phyloP scores from a whole-genome alignment of 1,140 invertebrate species.

The Anastatus disparis region DNA sequence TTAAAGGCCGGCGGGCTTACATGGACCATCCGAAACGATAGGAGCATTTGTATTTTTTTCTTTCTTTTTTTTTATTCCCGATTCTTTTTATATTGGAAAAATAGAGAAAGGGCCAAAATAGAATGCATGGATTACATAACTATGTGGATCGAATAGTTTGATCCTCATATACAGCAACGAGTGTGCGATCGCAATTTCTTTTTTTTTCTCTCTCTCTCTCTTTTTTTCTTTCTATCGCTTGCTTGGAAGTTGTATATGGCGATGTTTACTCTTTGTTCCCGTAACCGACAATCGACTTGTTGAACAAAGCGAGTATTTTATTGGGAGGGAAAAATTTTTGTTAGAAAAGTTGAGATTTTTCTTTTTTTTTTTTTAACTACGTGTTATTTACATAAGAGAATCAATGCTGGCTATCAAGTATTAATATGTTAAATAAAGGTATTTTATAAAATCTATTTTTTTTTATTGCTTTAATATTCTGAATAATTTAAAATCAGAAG shows the following conservation, averaged over 20 bases:
- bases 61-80: background rate
- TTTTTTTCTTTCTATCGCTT: background rate
- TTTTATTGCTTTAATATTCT: no score
- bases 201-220: background rate
- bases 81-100: background rate
- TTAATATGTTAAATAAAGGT: no score
- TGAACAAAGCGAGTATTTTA: no score
- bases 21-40: background rate
- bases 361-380: background rate
- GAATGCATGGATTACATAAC: background rate
- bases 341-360: no score
- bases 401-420: no score
- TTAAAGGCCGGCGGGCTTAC: no score
- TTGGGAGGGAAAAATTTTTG: no score
- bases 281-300: background rate
- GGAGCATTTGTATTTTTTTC: no score
- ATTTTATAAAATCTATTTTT: no score
- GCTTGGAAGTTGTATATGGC: slow-evolving; percentile 19
- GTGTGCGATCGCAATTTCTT: background rate
- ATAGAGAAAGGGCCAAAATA: background rate
- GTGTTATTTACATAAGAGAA: background rate
- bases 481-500: no score
- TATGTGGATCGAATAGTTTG: background rate
- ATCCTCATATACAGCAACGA: background rate
- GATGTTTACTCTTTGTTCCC: background rate